phyloP scores from a whole-genome alignment of 2,113 vertebrate species.

The Peromyscus californicus region DNA sequence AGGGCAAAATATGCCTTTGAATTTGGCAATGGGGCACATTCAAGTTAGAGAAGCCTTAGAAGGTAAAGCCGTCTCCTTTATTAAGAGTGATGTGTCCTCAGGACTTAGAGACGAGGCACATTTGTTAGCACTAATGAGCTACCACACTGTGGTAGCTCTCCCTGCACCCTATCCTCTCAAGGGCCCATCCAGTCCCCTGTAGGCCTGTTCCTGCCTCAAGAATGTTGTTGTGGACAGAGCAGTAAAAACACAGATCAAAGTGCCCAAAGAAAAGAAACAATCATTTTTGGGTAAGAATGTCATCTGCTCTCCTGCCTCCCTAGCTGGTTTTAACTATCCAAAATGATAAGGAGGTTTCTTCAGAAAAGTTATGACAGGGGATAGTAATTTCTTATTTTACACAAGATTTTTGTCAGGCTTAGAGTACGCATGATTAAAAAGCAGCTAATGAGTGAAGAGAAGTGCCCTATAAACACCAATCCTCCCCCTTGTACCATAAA shows the following conservation, averaged over 20 bases:
- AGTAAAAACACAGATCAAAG: not conserved
- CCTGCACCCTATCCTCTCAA: rapidly evolving
- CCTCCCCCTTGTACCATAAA: not conserved
- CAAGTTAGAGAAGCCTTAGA: slow-evolving; percentile 10
- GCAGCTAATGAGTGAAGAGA: not conserved
- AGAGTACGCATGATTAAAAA: not conserved
- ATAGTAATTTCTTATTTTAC: not conserved
- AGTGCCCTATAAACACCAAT: not conserved
- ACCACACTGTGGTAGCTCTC: not conserved
- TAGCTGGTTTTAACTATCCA: not conserved
- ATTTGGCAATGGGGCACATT: not conserved
- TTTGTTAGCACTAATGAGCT: not conserved
- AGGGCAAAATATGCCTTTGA: slow-evolving; percentile 61
- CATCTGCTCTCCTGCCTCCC: not conserved
- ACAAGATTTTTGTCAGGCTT: not conserved
- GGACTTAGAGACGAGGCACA: not conserved
- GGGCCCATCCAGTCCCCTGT: not conserved
- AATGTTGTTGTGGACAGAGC: not conserved
- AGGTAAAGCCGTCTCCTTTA: not conserved
- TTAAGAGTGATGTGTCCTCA: not conserved
- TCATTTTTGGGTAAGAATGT: not conserved
- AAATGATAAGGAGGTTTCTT: not conserved
- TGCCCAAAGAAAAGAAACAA: not conserved
- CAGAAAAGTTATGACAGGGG: not conserved
- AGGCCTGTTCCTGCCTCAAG: not conserved